Evolutionary conservation across 1,140 invertebrate species (phyloP), one percentile per base, ranked within the genome.

Genomic region (Lucilia cuprina): DNA sequence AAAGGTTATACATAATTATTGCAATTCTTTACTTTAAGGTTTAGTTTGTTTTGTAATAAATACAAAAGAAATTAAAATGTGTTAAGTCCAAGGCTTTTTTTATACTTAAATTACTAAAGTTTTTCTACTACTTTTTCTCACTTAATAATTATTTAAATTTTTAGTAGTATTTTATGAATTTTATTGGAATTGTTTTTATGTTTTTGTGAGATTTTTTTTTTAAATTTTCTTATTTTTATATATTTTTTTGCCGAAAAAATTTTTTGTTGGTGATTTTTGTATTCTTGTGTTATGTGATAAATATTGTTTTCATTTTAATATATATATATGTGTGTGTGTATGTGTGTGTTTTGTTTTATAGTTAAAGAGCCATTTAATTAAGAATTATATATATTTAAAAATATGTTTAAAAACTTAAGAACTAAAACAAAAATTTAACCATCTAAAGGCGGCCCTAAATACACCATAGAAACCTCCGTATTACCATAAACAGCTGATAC

Each of bases 391-490:
- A 3, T n/a, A 17, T 82, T 47, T 25, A 55, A 55, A 82, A 82
- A 82, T 82, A 60, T 34, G n/a, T 82, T n/a, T 60, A 74, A 25
- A 82, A 60, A 65, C 50, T 82, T 65, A 74, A 41, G 12, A 82
- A 82, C 34, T 82, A 74, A 78, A 65, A 65, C 60, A 74, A 65
- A 82, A 65, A 82, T 78, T 95, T 95, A 98, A 90, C 98, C 98
- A 94, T 99, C 98, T 87, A 98, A 91, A 21, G 98, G 98, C 77
- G 95, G 95, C 85, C 98, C 98, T 86, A 99, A 92, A 92, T 99
- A 99, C n/a, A 99, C 97, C 98, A 99, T 99, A 34, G 98, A 99
- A n/a, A 99, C 98, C 94, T 99, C 98, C 47, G 98, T 99, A 91
- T 99, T 99, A 85, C 98, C 98, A 93, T 99, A 99, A 49, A 99